Conservation (phyloP, 2,888 invertebrate genomes). For the Melikaiella ostensackeni region DNA sequence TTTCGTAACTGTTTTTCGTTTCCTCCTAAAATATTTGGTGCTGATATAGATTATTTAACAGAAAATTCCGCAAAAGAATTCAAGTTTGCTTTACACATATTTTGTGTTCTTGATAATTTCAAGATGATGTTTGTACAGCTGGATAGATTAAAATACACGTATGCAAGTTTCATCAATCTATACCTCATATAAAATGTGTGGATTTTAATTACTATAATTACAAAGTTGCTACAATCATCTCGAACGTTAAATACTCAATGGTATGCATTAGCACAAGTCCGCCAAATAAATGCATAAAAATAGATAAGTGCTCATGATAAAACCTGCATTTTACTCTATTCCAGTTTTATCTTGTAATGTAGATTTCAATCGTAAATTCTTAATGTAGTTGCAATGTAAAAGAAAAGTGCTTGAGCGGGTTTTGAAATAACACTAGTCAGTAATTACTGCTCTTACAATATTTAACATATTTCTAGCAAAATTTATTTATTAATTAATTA, state of each 20-base stretch:
- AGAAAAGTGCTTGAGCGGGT: neutral
- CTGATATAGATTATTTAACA: neutral
- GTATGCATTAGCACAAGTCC: neutral
- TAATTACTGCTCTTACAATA: neutral
- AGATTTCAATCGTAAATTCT: constrained; percentile 5
- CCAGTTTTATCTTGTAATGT: constrained; percentile 18
- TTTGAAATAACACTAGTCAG: neutral
- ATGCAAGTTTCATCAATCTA: neutral
- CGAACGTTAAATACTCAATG: constrained; percentile 7
- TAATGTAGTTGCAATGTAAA: neutral
- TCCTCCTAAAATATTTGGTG: neutral
- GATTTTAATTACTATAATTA: constrained; percentile 6
- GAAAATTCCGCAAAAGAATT: neutral
- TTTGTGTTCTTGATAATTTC: neutral
- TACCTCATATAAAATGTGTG: neutral
- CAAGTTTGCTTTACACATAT: neutral
- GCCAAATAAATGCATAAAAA: neutral
- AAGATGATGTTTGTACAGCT: constrained; percentile 1
- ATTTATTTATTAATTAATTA: too few species aligned
- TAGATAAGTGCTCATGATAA: neutral
- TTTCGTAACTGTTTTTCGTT: neutral
- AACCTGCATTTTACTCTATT: constrained; percentile 1
- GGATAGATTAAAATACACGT: neutral
- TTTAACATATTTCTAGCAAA: neutral
- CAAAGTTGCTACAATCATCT: neutral